Conservation (phyloP, 92 coral and sea anemone genomes). For the Meandrina meandrites region DNA sequence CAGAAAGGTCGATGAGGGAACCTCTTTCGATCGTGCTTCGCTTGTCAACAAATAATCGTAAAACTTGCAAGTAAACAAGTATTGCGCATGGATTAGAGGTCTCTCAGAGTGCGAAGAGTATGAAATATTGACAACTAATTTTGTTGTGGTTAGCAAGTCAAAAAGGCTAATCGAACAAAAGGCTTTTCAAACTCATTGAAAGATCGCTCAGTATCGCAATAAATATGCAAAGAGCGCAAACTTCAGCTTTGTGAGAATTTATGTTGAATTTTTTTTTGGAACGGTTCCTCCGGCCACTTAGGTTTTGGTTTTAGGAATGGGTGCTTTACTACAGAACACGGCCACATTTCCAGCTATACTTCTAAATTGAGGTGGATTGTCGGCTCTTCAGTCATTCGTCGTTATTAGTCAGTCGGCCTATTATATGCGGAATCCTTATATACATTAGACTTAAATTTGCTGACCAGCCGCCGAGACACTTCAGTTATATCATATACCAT, state of each 20-base stretch:
- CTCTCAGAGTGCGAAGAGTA: neutral
- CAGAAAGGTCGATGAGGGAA: neutral
- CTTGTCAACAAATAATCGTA: neutral
- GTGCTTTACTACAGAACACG: no score
- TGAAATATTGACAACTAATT: neutral
- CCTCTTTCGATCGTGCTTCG: neutral
- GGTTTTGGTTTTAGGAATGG: no score
- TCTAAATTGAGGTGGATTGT: no score
- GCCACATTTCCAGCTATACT: no score
- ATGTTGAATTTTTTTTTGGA: neutral
- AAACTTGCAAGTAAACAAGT: neutral
- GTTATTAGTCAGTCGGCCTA: no score
- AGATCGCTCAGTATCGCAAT: neutral
- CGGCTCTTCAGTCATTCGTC: no score
- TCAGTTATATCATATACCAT: no score
- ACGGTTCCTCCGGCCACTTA: neutral
- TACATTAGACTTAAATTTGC: no score
- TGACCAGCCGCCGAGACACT: no score
- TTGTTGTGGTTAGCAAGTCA: neutral
- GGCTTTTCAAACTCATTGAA: neutral
- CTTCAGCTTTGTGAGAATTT: neutral
- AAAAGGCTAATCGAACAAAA: neutral
- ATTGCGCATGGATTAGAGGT: neutral
- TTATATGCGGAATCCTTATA: no score
- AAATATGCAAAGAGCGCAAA: neutral